These are phyloP conservation scores for Ophion slaviceki DNA, from an alignment of 2,888 invertebrate species.

Conservation along the genomic window DNA sequence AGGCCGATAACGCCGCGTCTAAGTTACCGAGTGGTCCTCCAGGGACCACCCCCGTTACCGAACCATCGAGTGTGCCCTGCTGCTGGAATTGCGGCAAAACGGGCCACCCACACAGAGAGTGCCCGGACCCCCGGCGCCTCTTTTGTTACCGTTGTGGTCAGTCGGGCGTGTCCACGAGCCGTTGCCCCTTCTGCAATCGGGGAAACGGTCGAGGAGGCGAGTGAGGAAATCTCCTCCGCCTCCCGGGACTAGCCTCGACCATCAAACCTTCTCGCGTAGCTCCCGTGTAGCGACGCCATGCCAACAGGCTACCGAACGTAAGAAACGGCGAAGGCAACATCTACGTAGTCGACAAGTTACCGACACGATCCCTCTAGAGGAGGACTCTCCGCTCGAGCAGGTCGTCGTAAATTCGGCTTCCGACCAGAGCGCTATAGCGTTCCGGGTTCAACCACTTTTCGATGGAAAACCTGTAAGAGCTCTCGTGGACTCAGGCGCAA, in stretches of 20 bases:
- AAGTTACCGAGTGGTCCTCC: no score
- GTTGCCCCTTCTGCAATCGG: constrained; percentile 30
- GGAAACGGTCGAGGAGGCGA: constrained; percentile 16
- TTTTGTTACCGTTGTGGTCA: constrained; percentile 10
- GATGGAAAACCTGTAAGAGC: constrained; percentile 6
- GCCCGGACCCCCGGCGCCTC: no score
- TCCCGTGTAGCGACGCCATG: neutral
- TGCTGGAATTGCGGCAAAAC: constrained; percentile 23
- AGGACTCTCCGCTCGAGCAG: neutral
- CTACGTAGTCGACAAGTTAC: no score
- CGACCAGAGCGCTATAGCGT: neutral
- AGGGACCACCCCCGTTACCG: neutral
- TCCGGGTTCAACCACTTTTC: neutral
- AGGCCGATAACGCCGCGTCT: no score
- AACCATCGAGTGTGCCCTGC: neutral
- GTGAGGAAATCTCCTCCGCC: constrained; percentile 10
- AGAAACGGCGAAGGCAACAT: no score
- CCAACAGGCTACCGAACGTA: neutral
- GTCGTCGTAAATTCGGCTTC: constrained; percentile 1
- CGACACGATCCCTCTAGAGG: no score
- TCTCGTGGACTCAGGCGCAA: no score
- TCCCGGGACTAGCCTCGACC: neutral
- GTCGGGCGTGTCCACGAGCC: constrained; percentile 6
- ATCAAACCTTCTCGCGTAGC: no score
- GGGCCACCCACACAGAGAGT: constrained; percentile 32